Percentiles rank a stretch among this genome's conserved stretches.
Evolutionary conservation across 2,888 invertebrate species (phyloP).

Genomic region (Chydorus sphaericus): DNA sequence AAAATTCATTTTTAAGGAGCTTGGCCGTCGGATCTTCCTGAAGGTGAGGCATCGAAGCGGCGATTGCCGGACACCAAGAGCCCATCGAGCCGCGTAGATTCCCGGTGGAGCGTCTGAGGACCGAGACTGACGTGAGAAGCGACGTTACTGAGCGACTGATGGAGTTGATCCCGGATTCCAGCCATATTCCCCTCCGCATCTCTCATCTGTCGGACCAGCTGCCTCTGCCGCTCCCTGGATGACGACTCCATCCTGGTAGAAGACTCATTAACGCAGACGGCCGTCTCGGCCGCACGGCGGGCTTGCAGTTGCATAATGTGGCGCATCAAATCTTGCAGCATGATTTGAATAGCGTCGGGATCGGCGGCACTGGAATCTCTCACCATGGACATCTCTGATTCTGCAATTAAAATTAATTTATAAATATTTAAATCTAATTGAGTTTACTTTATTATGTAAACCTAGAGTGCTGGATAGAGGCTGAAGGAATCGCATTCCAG

Average conservation of each 20-base stretch:
- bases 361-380: not conserved
- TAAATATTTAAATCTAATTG: not conserved
- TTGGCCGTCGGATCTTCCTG: no score
- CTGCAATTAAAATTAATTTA: not conserved
- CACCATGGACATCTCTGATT: not conserved
- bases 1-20: no score
- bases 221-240: not conserved
- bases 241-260: not conserved
- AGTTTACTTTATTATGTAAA: no score
- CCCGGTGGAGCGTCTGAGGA: conserved; percentile 1
- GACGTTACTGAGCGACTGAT: conserved; percentile 2
- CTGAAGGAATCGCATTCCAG: not conserved
- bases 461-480: not conserved
- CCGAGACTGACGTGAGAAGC: not conserved
- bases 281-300: not conserved
- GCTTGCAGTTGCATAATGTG: not conserved
- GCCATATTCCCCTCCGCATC: not conserved
- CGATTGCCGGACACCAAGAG: not conserved
- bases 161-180: not conserved
- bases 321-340: conserved; percentile 9
- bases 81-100: not conserved
- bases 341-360: not conserved
- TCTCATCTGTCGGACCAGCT: not conserved
- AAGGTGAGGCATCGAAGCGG: not conserved
- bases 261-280: not conserved